Evolutionary conservation across 2,888 invertebrate genomes (phyloP), one percentile per base, ranked within the genome.

Genomic region (Epistrophella euchroma): DNA sequence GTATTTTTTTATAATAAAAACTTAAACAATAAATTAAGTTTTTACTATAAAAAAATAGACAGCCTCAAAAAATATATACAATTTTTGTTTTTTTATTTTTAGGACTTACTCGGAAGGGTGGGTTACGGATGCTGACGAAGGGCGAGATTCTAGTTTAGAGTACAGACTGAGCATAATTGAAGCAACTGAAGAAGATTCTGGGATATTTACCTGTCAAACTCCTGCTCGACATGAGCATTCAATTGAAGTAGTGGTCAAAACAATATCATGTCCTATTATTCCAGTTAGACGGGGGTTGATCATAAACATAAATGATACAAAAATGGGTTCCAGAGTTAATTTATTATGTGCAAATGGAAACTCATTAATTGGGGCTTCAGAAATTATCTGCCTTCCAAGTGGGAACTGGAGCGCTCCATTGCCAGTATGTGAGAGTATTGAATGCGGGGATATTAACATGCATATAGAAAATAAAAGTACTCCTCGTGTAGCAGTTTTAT

Each of bases 321-420:
- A 95, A 89, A 94, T 97, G 91, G 96, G 96, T 89, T 95, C 96
- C 0, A 94, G 94, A 90, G 94, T 97, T 58, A 93, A 94, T 81
- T 95, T 97, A 92, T 94, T 95, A 35, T 97, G 97, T 90, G 94
- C 95, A 15, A 96, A 97, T 89, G 97, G 97, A 3, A 97, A 97
- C 90, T 95, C 96, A 0, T 93, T 97, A 52, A 95, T 97, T 73
- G 97, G 97, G 5, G 94, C 96, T 2, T 94, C 95, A 4, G 95
- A 95, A 89, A 94, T 97, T 35, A 91, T 93, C 60, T 97, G 97
- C 91, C 92, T 96, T n/a, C 96, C 97, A 0, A 96, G 96, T 22
- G 97, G 97, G 32, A 97, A 97, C 91, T 97, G 97, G 97, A 97
- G 96, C 89, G 95, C 96, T 0, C 96, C 96, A 2, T 93, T 96